phyloP scores from a whole-genome alignment of 2,797 vertebrate genomes.

The Lutjanus campechanus region DNA sequence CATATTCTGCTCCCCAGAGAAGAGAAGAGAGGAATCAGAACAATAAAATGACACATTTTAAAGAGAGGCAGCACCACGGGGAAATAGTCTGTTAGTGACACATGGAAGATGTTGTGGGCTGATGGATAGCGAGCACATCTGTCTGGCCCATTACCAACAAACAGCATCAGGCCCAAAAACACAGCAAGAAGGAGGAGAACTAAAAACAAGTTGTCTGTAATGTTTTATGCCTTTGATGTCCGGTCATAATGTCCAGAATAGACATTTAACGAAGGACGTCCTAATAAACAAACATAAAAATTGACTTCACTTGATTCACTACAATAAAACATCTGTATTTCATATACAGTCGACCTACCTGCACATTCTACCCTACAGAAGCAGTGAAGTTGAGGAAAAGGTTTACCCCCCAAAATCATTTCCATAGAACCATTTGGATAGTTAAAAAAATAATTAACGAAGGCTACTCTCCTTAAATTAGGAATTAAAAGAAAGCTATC shows the following conservation, averaged over 20 bases:
- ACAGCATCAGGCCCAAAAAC: constrained; percentile 45
- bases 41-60: constrained; percentile 79
- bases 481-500: not conserved
- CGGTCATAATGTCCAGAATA: not conserved
- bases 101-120: constrained; percentile 64
- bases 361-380: not conserved
- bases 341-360: too few species aligned
- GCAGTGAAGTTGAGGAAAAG: too few species aligned
- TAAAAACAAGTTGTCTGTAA: constrained; percentile 5
- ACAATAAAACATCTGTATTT: too few species aligned
- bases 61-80: constrained; percentile 66
- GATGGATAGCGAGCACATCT: constrained; percentile 72
- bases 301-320: too few species aligned
- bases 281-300: not conserved
- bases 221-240: constrained; percentile 14
- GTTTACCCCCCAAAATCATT: not conserved
- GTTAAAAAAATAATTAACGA: too few species aligned
- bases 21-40: constrained; percentile 68
- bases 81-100: constrained; percentile 67
- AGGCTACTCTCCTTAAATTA: too few species aligned
- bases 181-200: constrained; percentile 19
- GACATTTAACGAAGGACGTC: not conserved
- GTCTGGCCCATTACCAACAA: constrained; percentile 63
- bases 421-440: not conserved
- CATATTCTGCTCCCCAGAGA: constrained; percentile 77